These are phyloP conservation scores for Sebastes trivittatus DNA, from an alignment of 2,797 vertebrate species.

Conservation along the genomic window DNA sequence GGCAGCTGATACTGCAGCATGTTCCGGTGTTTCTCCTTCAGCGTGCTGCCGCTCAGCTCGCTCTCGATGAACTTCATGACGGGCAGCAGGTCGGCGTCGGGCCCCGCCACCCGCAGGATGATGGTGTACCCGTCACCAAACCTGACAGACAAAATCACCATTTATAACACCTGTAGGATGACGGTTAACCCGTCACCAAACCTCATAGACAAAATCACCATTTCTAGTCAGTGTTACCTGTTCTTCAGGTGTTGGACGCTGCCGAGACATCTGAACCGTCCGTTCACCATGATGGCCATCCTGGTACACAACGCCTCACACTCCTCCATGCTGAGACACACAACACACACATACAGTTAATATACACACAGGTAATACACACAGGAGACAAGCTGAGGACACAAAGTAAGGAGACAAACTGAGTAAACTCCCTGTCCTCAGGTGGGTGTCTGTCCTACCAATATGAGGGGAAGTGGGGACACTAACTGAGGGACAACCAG, in stretches of 20 bases:
- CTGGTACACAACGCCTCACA: slow-evolving; percentile 97
- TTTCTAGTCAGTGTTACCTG: slow-evolving; percentile 77
- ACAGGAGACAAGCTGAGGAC: neutral
- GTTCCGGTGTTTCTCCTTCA: slow-evolving; percentile 95
- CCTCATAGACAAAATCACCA: slow-evolving; percentile 60
- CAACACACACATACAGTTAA: neutral
- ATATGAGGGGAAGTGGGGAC: neutral
- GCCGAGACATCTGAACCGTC: slow-evolving; percentile 93
- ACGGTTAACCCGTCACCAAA: slow-evolving; percentile 98
- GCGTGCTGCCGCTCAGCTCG: slow-evolving; percentile 90
- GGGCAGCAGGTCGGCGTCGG: slow-evolving; percentile 88
- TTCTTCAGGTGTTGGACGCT: slow-evolving; percentile 99
- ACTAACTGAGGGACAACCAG: neutral
- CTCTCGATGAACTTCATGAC: slow-evolving; percentile 94
- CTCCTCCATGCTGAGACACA: slow-evolving; percentile 91
- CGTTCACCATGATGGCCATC: slow-evolving; percentile 99
- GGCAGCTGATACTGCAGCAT: slow-evolving; percentile 98
- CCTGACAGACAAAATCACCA: slow-evolving; percentile 61
- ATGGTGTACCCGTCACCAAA: slow-evolving; percentile 98
- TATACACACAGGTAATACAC: neutral
- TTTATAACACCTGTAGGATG: slow-evolving; percentile 85
- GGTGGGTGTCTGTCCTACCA: no score
- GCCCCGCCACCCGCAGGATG: slow-evolving; percentile 91
- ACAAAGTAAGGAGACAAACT: neutral
- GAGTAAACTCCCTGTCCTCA: neutral